These are phyloP conservation scores for Mizuhopecten yessoensis DNA, from an alignment of 1,140 invertebrate genomes.

Conservation along the genomic window DNA sequence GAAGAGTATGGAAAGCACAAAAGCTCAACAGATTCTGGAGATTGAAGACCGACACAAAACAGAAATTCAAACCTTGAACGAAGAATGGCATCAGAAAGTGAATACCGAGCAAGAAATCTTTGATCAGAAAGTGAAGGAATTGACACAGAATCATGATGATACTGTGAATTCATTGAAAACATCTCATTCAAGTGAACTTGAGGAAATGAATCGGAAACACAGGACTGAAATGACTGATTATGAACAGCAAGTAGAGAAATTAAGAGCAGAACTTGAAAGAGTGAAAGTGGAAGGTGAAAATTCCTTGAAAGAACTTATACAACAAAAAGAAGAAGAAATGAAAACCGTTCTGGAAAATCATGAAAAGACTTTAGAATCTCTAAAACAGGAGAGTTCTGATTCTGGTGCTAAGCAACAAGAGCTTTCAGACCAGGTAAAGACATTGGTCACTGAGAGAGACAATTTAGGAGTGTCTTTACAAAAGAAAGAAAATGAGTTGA, in stretches of 20 bases:
- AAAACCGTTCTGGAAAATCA: conserved; percentile 48
- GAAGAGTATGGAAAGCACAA: conserved; percentile 70
- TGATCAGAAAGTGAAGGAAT: conserved; percentile 22
- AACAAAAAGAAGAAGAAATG: conserved; percentile 46
- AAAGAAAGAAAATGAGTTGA: conserved; percentile 59
- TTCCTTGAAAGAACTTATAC: neutral
- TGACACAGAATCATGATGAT: neutral
- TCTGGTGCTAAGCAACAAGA: neutral
- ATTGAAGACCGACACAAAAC: conserved; percentile 65
- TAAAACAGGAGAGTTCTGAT: conserved; percentile 44
- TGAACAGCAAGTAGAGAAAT: conserved; percentile 15
- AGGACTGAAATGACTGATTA: neutral
- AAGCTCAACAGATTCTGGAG: conserved; percentile 69
- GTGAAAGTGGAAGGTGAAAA: conserved; percentile 42
- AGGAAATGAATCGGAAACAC: neutral
- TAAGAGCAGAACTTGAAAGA: conserved; percentile 63
- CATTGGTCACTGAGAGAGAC: neutral
- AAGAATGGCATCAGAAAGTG: conserved; percentile 62
- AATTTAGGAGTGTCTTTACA: neutral
- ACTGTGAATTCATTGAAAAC: neutral
- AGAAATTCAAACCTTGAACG: conserved; percentile 51
- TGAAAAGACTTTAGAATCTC: conserved; percentile 43
- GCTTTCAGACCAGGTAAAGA: neutral
- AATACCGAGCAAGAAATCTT: conserved; percentile 54
- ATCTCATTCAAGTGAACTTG: neutral